Percentiles rank a stretch among this genome's conserved stretches.
Evolutionary conservation across 1,140 invertebrate species (phyloP).

Genomic region (Diuraphis noxia): DNA sequence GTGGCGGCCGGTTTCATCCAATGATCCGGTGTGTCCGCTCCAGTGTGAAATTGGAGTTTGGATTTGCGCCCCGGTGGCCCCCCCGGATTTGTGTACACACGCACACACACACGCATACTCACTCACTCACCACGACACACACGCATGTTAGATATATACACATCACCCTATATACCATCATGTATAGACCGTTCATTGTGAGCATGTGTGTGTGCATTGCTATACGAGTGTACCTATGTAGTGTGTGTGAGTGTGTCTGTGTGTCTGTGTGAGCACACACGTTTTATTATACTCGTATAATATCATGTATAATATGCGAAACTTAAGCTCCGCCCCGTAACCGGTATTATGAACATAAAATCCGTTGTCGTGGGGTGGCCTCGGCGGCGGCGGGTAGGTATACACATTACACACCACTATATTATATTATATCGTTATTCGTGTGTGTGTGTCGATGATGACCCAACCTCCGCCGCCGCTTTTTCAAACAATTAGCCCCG

Average conservation of each 20-base stretch:
- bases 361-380: conserved; percentile 15
- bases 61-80: conserved; percentile 46
- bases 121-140: too few species aligned
- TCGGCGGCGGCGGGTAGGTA: background rate
- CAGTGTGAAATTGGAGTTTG: conserved; percentile 53
- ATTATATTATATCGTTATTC: conserved; percentile 42
- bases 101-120: too few species aligned
- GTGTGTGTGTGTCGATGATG: background rate
- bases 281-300: background rate
- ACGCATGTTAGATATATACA: too few species aligned
- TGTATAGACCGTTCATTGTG: background rate
- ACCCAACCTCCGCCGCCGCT: background rate
- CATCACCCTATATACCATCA: too few species aligned
- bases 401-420: background rate
- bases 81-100: background rate
- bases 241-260: background rate
- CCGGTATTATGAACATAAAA: background rate
- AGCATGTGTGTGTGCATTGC: background rate
- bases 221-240: background rate
- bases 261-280: background rate
- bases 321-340: background rate
- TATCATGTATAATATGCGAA: background rate
- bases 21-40: conserved; percentile 51
- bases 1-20: conserved; percentile 51
- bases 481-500: conserved; percentile 48